Evolutionary conservation across 2,797 vertebrate species (phyloP).

Genomic region (Artibeus jamaicensis): DNA sequence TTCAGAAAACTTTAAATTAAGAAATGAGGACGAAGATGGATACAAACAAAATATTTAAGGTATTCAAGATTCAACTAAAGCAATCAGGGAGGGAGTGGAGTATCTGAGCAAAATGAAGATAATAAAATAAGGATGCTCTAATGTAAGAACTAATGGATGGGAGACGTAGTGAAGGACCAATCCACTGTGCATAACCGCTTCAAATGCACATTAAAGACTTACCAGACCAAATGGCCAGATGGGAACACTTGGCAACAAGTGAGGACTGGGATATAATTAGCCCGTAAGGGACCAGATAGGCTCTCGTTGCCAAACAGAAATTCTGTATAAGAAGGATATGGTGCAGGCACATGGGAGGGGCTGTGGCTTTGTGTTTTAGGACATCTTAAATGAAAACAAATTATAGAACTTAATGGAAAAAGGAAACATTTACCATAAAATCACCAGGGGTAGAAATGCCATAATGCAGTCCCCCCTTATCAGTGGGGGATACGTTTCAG

Average conservation of each 20-base stretch:
- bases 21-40: background rate
- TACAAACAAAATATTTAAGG: background rate
- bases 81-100: background rate
- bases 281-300: constrained; percentile 11
- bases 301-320: constrained; percentile 59
- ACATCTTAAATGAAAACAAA: constrained; percentile 37
- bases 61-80: background rate
- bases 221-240: constrained; percentile 55
- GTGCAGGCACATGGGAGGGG: background rate
- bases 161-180: background rate
- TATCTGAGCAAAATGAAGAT: background rate
- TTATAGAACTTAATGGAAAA: background rate
- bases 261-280: constrained; percentile 37
- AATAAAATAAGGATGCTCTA: background rate
- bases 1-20: constrained; percentile 44
- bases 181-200: constrained; percentile 10
- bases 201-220: constrained; percentile 51
- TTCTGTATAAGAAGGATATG: background rate
- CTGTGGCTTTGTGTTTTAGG: background rate
- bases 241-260: constrained; percentile 27
- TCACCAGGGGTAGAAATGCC: background rate
- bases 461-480: background rate
- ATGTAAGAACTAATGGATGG: constrained; percentile 9
- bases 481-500: no score
- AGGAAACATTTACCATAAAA: constrained; percentile 1